Evolutionary conservation across 2,888 invertebrate genomes (phyloP), one percentile per base, ranked within the genome.

Genomic region (Acronicta aceris): DNA sequence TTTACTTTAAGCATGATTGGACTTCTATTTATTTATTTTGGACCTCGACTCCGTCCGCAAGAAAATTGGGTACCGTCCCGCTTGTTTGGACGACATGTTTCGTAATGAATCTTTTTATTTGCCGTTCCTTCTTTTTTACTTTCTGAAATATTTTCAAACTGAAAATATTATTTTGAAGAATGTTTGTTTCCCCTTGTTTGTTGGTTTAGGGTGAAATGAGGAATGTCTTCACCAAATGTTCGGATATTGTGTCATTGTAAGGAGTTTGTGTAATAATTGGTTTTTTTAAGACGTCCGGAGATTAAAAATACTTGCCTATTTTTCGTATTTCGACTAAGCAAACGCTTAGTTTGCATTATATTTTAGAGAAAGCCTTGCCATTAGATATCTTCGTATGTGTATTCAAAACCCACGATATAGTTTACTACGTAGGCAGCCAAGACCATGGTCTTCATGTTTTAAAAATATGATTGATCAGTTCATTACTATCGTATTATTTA

Each of bases 71-170:
- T 67, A 46, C 68, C 69, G 57, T 62, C 65, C 54, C 53, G 58
- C 62, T 67, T 75, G 67, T 78, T 78, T 71, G 73, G 71, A 45
- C 63, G 73, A 74, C 66, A 72, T 71, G 66, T 78, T 79, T 68
- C 67, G 55, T 79, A 79, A 79, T 79, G 76, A 79, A 75, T 73
- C 61, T 75, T 79, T 76, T 62, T 79, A 77, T 77, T 79, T 77
- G 65, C 52, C 16, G 49, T 47, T 51, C 49, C 17, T 40, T 43
- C 13, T 47, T 21, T 51, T 60, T 52, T 68, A 13, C 12, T 61
- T 66, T 27, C 17, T 0, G 2, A 17, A 10, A 13, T 41, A 41
- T 69, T 62, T 64, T 50, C 2, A 41, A 43, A 25, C 54, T 51
- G 40, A 25, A 64, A 38, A 68, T 51, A 45, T 45, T 43, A 52